A percentile compares a stretch with the other conserved stretches of the same genome.
phyloP scores from a whole-genome alignment of 2,113 vertebrate genomes.

The Crotophaga sulcirostris region DNA sequence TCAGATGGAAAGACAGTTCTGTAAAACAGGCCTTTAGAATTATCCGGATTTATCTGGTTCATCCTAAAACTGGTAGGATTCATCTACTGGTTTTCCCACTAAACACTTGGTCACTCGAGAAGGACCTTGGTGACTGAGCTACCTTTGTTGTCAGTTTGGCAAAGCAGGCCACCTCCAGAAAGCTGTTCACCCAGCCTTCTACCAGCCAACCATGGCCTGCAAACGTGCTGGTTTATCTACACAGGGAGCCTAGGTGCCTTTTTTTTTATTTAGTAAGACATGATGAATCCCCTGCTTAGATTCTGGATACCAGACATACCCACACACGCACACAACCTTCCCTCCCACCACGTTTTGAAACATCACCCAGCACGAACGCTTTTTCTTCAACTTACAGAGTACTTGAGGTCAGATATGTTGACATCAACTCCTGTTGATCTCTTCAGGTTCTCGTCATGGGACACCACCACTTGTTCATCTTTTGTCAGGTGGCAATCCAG shows the following conservation, averaged over 20 bases:
- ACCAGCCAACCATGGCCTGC: not conserved
- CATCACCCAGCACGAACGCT: not conserved
- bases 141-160: not conserved
- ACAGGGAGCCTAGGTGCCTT: not conserved
- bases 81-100: not conserved
- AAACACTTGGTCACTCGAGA: not conserved
- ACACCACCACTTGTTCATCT: conserved; percentile 94
- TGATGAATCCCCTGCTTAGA: not conserved
- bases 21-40: not conserved
- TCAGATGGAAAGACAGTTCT: not conserved
- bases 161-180: not conserved
- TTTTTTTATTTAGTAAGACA: not conserved
- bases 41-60: too few species aligned
- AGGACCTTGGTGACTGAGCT: not conserved
- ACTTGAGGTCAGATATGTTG: conserved; percentile 84
- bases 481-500: conserved; percentile 96
- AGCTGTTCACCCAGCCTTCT: not conserved
- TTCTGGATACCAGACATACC: not conserved
- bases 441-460: conserved; percentile 89
- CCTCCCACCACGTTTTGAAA: not conserved
- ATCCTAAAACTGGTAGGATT: not conserved
- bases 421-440: conserved; percentile 86
- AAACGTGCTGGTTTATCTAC: not conserved
- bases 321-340: not conserved
- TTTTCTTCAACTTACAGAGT: conserved; percentile 82